Conservation (phyloP, 2,888 invertebrate species). For the Nomada fabriciana region DNA sequence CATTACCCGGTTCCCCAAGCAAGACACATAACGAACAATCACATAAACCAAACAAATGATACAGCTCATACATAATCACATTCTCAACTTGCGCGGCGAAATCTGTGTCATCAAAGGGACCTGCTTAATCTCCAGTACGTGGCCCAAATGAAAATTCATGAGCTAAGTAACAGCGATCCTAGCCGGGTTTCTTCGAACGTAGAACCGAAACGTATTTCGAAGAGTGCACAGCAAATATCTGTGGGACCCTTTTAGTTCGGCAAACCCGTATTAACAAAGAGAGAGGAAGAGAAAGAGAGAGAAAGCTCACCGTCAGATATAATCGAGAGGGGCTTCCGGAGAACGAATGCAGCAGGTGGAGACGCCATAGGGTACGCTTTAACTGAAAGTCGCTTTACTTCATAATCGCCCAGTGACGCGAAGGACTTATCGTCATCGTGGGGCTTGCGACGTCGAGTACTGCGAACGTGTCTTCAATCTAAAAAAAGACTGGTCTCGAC, state of each 20-base stretch:
- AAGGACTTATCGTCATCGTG: slow-evolving; percentile 67
- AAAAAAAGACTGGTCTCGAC: slow-evolving; percentile 41
- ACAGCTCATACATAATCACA: not conserved
- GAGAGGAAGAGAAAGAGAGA: not conserved
- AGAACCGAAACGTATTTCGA: slow-evolving; percentile 49
- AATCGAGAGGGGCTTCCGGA: slow-evolving; percentile 48
- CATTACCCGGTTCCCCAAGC: too few species aligned
- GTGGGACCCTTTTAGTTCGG: slow-evolving; percentile 58
- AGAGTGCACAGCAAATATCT: slow-evolving; percentile 62
- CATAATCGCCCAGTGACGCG: slow-evolving; percentile 70
- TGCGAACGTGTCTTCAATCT: slow-evolving; percentile 70
- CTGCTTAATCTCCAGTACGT: slow-evolving; percentile 28
- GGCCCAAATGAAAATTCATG: slow-evolving; percentile 62
- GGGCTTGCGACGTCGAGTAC: slow-evolving; percentile 62
- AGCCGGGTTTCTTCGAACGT: slow-evolving; percentile 49
- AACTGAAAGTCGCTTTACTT: slow-evolving; percentile 66
- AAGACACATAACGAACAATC: not conserved
- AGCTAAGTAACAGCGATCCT: slow-evolving; percentile 30
- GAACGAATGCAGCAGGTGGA: not conserved
- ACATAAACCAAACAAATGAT: not conserved
- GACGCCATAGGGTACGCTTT: slow-evolving; percentile 36
- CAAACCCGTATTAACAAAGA: slow-evolving; percentile 55
- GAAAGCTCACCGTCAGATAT: slow-evolving; percentile 29
- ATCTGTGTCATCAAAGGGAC: slow-evolving; percentile 15
- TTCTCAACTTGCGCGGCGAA: not conserved